Evolutionary conservation across 2,113 vertebrate genomes (phyloP).

Genomic region (Microcebus tavaratra): DNA sequence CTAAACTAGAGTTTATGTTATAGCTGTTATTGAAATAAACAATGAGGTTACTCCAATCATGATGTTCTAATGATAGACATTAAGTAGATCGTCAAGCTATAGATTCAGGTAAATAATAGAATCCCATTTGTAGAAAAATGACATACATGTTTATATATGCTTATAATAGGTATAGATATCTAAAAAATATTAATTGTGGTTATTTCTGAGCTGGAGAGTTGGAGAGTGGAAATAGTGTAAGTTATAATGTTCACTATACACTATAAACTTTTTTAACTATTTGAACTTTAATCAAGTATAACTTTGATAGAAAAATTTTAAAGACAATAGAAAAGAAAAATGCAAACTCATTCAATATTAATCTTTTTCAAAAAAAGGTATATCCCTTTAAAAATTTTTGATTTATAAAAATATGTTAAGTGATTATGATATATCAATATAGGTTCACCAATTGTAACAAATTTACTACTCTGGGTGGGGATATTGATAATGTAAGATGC

Average conservation of each 20-base stretch:
- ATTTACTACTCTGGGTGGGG: not conserved
- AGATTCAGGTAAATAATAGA: not conserved
- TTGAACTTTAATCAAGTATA: not conserved
- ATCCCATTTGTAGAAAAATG: not conserved
- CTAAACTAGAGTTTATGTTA: slow-evolving; percentile 64
- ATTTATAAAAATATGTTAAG: not conserved
- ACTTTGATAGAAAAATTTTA: not conserved
- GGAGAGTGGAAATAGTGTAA: not conserved
- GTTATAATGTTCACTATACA: not conserved
- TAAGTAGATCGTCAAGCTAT: not conserved
- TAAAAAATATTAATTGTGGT: not conserved
- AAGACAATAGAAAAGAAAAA: not conserved
- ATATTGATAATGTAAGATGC: not conserved
- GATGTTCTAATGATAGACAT: not conserved
- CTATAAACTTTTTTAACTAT: not conserved
- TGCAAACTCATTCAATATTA: slow-evolving; percentile 48
- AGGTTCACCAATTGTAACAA: not conserved
- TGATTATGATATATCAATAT: not conserved
- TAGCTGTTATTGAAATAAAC: slow-evolving; percentile 31
- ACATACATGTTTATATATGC: not conserved
- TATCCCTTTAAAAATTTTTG: not conserved
- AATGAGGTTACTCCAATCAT: not conserved
- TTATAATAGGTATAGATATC: not conserved
- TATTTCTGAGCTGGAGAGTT: not conserved
- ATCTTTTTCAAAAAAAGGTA: slow-evolving; percentile 35